These are phyloP conservation scores for Acheta domesticus DNA, from an alignment of 2,888 invertebrate species.

Conservation along the genomic window DNA sequence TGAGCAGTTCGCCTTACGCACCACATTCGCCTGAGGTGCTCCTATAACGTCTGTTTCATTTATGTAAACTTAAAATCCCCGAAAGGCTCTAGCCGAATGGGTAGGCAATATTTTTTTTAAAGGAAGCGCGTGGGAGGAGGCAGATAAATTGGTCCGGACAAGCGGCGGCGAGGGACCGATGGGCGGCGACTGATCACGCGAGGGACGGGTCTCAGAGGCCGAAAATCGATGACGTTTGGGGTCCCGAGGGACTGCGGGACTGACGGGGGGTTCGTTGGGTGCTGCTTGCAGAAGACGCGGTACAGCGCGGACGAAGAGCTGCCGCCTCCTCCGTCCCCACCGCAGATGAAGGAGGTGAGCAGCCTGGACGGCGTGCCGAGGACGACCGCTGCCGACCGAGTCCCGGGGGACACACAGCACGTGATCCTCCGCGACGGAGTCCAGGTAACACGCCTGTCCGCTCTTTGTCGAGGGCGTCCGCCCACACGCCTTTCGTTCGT, in stretches of 20 bases:
- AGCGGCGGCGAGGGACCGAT: no score
- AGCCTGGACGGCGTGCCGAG: slow-evolving; percentile 45
- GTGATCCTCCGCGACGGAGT: slow-evolving; percentile 43
- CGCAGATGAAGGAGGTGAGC: slow-evolving; percentile 45
- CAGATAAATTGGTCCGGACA: no score
- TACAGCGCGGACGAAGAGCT: slow-evolving; percentile 51
- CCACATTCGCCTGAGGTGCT: no score
- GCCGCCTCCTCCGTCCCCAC: slow-evolving; percentile 55
- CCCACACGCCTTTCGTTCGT: no score
- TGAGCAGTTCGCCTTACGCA: no score
- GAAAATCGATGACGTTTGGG: background rate
- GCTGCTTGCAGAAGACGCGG: slow-evolving; percentile 51
- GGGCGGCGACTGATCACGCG: no score
- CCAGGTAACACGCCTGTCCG: slow-evolving; percentile 44
- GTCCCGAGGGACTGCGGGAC: background rate
- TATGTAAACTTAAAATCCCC: no score
- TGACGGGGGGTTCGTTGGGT: background rate
- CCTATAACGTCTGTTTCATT: no score
- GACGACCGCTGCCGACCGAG: slow-evolving; percentile 48
- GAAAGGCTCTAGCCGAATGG: no score
- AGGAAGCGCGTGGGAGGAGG: no score
- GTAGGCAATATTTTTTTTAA: no score
- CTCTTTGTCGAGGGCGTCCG: background rate
- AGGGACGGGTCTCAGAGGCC: no score
- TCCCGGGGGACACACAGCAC: slow-evolving; percentile 44